Evolutionary conservation across 1,140 invertebrate genomes (phyloP), one percentile per base, ranked within the genome.

Genomic region (Trichoplusia ni): DNA sequence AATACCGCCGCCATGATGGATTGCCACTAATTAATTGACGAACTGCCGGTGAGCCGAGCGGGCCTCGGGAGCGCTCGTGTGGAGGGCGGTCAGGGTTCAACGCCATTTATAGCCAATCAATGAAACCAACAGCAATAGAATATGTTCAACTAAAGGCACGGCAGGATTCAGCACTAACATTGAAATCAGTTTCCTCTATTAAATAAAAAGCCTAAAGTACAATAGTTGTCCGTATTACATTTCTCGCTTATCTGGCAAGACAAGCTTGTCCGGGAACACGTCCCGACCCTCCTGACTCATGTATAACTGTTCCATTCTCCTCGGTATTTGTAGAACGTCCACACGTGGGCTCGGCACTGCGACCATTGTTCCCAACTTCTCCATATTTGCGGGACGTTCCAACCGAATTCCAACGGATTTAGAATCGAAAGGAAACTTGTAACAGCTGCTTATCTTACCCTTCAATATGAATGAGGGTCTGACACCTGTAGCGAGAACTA

Each of bases 401-500:
- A 7, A 46, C n/a, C n/a, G n/a, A 44, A 27, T 46, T 46, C 21
- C 42, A 46, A 7, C 42, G 42, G 42, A 27, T 27, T 25, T 46
- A 46, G 21, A 46, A 46, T n/a, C 21, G 11, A 46, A 40, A 46
- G 21, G 42, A 46, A 46, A 46, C 42, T 46, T 46, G 42, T 46
- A 46, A 46, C 42, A 25, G 42, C 42, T 46, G 42, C 42, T 42
- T 42, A 46, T 46, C 42, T 46, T 46, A 2, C 6, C 21, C 6
- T 46, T 46, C 42, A 27, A 46, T 46, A 25, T 13, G 7, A 8
- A 25, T 7, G 11, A 46, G 42, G 42, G 21, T 46, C 18, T 23
- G n/a, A 13, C 16, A 25, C 18, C 14, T 5, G 7, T 0, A 23
- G 21, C n/a, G 5, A 25, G 1, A 42, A 21, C 4, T 1, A 46